Base-by-base conservation (phyloP, 2,888 invertebrate species). In the Nemapogon koenigi region DNA sequence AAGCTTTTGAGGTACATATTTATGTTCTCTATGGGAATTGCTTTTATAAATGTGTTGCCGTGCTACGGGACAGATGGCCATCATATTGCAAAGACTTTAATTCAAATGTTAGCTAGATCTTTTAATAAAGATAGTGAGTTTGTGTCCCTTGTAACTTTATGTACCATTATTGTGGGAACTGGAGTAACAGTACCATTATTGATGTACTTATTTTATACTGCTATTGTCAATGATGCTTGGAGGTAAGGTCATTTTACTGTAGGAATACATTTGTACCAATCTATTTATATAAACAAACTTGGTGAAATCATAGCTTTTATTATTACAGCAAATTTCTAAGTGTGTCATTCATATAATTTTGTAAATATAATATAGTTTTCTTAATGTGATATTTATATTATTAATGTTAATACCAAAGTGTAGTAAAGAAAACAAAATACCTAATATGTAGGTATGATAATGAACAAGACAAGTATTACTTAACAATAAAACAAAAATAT, bases 61-160 rank as follows among this genome's bases (percentile, higher is more conserved):
- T 95, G 96, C 62, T 90, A 93, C 59, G 91, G 89, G 43, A 87
- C 96, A 57, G 97, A 98, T 66, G 97, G 97, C 0, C 91, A 97
- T 57, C 89, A 91, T 62, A 95, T 97, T 50, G 83, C 88, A 31
- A 84, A 84, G 52, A 83, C 85, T 44, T 65, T 92, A 35, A 82
- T 86, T 42, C 83, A 86, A 59, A 68, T 83, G 46, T 62, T 86
- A 67, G 55, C 83, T 64, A 63, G 82, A 79, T 59, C 79, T 75
- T 53, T 80, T 64, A 60, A 83, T 83, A 53, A 85, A 81, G 59
- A 79, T 90, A 55, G 84, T 43, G 72, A 76, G 43, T 76, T 76
- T 59, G 66, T 75, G 6, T 68, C 65, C 27, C 69, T 73, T 46
- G 65, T 67, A 25, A 75, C 89, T 35, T 75, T 88, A 36, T 82